These are phyloP conservation scores for Sebastes fasciatus DNA, from an alignment of 2,113 vertebrate species.

Conservation along the genomic window DNA sequence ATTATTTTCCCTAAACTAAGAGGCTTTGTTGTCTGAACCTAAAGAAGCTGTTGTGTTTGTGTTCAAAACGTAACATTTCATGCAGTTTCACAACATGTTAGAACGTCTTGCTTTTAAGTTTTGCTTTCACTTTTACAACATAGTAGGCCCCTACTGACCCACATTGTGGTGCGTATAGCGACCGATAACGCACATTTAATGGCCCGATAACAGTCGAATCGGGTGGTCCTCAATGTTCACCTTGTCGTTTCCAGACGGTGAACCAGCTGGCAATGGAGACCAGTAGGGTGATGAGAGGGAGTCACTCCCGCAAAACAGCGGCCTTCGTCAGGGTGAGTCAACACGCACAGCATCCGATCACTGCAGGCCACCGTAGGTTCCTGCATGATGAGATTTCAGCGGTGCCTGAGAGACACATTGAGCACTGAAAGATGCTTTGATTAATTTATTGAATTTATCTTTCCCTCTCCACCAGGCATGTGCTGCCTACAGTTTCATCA, in stretches of 20 bases:
- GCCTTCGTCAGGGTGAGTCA: slow-evolving; percentile 93
- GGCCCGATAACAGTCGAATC: too few relatives aligned
- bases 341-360: not conserved
- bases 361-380: not conserved
- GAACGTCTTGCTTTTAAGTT: too few relatives aligned
- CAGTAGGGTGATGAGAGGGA: slow-evolving; percentile 93
- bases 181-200: too few relatives aligned
- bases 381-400: not conserved
- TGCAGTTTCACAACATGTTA: too few relatives aligned
- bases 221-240: too few relatives aligned
- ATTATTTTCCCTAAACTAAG: too few relatives aligned
- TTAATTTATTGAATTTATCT: not conserved
- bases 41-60: too few relatives aligned
- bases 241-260: slow-evolving; percentile 86
- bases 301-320: slow-evolving; percentile 95
- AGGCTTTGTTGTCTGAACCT: too few relatives aligned
- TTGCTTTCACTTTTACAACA: too few relatives aligned
- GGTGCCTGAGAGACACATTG: not conserved
- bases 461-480: slow-evolving; percentile 87
- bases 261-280: slow-evolving; percentile 98
- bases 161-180: too few relatives aligned
- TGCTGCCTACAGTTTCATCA: slow-evolving; percentile 98
- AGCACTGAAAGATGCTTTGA: not conserved
- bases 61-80: too few relatives aligned
- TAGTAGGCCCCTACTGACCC: too few relatives aligned